Base-by-base conservation (phyloP, 2,797 vertebrate species). In the Podarcis siculus region DNA sequence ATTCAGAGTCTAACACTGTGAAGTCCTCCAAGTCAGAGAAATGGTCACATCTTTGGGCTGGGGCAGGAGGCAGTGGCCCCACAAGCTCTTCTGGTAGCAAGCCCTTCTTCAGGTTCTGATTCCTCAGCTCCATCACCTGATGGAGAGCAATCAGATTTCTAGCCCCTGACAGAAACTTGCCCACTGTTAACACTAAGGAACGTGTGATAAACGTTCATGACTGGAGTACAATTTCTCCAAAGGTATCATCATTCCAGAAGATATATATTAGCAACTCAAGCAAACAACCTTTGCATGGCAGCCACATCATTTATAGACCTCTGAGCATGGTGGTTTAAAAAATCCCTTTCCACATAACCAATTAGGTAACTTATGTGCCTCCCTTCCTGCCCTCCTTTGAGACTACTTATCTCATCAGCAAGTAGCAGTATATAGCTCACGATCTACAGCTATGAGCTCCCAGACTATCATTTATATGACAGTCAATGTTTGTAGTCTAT, bases 331-430 rank as follows among this genome's bases (percentile, higher is more conserved):
- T 79, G 79, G 5, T 71, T 64, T 7, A 45, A 2, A 2, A 82
- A 83, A 55, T 4, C 49, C n/a, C 78, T 67, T 30, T 66, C 83
- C 35, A 30, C 55, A 82, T 35, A 90, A 75, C 37, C 64, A 64
- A 17, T 64, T 15, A 79, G 55, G 17, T 32, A 87, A 86, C 21
- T 85, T 82, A 39, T 0, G 0, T 42, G n/a, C 37, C 90, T 67
- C 23, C n/a, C 19, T 67, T 67, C 58, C 72, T 27, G 8, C 42
- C 23, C 30, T 87, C 79, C 72, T 49, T 5, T 86, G 37, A n/a
- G 61, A 92, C 19, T 25, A 64, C 30, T 83, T 67, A 78, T 87
- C 27, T 89, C 61, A 37, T 79, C 76, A 69, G 58, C 75, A 88
- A n/a, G 86, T 61, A 73, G 82, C 76, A 66, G 32, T 35, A 15